Conservation (phyloP, 2,113 vertebrate genomes). For the Syngnathus scovelli region DNA sequence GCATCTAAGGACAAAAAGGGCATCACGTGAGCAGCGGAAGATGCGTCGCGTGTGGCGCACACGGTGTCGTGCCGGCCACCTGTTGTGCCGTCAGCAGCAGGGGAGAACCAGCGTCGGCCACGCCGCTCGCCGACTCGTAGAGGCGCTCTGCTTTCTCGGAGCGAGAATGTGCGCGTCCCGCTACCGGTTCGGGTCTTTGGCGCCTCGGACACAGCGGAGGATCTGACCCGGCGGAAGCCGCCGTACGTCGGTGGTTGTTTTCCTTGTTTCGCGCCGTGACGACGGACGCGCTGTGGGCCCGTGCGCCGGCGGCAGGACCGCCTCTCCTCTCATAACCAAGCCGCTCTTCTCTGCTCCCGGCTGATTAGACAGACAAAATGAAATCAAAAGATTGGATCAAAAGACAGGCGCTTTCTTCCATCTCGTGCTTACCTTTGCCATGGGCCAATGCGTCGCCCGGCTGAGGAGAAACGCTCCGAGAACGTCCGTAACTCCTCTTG, state of each 20-base stretch:
- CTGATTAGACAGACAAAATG: slow-evolving; percentile 18
- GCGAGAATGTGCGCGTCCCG: neutral
- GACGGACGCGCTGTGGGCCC: neutral
- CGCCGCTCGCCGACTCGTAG: slow-evolving; percentile 37
- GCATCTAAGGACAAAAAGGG: slow-evolving; percentile 21
- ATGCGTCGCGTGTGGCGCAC: neutral
- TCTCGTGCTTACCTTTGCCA: slow-evolving; percentile 24
- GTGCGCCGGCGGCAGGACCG: neutral
- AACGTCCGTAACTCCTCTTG: slow-evolving; percentile 39
- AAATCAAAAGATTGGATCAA: neutral
- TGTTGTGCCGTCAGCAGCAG: slow-evolving; percentile 48
- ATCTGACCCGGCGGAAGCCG: neutral
- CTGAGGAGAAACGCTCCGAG: slow-evolving; percentile 39
- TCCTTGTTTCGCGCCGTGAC: neutral
- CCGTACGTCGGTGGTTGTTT: neutral
- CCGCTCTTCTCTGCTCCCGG: slow-evolving; percentile 25
- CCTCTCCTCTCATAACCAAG: slow-evolving; percentile 4
- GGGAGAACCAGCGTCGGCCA: slow-evolving; percentile 31
- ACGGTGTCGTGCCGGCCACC: slow-evolving; percentile 24
- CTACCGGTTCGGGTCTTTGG: neutral
- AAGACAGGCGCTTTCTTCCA: neutral
- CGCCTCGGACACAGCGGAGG: neutral
- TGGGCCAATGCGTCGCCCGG: slow-evolving; percentile 12
- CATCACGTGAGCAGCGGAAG: neutral
- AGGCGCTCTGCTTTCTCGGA: neutral